Conservation (phyloP, 2,888 invertebrate species). For the Dysmachus trigonus region DNA sequence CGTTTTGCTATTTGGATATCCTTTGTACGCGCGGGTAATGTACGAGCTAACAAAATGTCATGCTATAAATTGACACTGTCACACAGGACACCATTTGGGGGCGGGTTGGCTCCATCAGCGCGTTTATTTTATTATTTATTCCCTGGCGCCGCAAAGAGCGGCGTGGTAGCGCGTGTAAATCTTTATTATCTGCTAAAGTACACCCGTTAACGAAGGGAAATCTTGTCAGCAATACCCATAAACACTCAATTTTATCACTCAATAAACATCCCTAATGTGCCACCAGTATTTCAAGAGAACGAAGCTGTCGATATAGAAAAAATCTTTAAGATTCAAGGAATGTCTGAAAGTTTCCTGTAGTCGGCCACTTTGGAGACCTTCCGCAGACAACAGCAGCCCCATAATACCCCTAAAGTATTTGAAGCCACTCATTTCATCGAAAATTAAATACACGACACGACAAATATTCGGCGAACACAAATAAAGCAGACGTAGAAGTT, state of each 20-base stretch:
- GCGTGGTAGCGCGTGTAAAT: conserved; percentile 10
- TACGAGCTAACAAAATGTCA: neutral
- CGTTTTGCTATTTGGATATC: neutral
- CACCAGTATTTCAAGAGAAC: conserved; percentile 18
- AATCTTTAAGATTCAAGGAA: conserved; percentile 40
- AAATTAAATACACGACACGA: conserved; percentile 22
- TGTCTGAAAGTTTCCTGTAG: conserved; percentile 41
- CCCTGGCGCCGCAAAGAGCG: neutral
- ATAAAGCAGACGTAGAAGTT: conserved; percentile 40
- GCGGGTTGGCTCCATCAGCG: neutral
- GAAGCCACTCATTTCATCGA: neutral
- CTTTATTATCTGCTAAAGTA: conserved; percentile 41
- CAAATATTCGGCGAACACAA: neutral
- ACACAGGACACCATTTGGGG: neutral
- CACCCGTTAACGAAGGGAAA: conserved; percentile 38
- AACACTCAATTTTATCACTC: conserved; percentile 51
- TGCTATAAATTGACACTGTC: conserved; percentile 22
- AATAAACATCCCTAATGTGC: conserved; percentile 48
- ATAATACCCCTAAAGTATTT: neutral
- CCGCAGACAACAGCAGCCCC: neutral
- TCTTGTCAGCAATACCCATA: conserved; percentile 49
- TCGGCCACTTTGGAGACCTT: conserved; percentile 18
- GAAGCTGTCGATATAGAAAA: conserved; percentile 16
- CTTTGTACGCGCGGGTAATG: neutral
- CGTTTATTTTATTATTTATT: conserved; percentile 33